Evolutionary conservation across 2,113 vertebrate genomes (phyloP).

Genomic region (Nibea coibor): DNA sequence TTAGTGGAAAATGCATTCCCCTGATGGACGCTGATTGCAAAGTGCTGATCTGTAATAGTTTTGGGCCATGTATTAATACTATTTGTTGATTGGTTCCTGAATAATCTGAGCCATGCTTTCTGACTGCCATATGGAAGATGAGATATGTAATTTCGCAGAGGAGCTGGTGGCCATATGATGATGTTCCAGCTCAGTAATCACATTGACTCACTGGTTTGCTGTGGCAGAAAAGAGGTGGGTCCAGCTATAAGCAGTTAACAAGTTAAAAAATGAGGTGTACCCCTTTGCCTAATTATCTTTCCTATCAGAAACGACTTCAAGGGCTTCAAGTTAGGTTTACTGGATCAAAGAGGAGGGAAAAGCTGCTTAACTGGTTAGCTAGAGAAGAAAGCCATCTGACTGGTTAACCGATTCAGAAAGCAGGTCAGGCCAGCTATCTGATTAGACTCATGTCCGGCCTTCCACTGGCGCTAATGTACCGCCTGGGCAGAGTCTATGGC

Average conservation of each 20-base stretch:
- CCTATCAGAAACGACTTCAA: neutral
- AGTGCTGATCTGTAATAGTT: neutral
- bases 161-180: conserved; percentile 7
- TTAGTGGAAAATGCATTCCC: neutral
- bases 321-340: conserved; percentile 6
- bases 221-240: neutral
- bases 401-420: conserved; percentile 39
- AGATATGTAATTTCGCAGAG: conserved; percentile 13
- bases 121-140: conserved; percentile 1
- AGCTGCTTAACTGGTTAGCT: conserved; percentile 28
- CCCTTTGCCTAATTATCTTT: conserved; percentile 13
- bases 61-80: neutral
- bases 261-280: neutral
- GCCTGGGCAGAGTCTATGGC: neutral
- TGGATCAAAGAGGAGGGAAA: conserved; percentile 4
- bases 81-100: conserved; percentile 28
- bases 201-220: conserved; percentile 16
- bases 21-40: conserved; percentile 4
- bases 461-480: conserved; percentile 4
- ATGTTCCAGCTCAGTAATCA: conserved; percentile 19
- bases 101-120: conserved; percentile 17
- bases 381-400: conserved; percentile 3
- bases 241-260: neutral
- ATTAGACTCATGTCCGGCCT: conserved; percentile 5
- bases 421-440: conserved; percentile 27